A percentile compares a stretch with the other conserved stretches of the same genome.
Evolutionary conservation across 2,888 invertebrate genomes (phyloP).

Genomic region (Caenorhabditis afra): DNA sequence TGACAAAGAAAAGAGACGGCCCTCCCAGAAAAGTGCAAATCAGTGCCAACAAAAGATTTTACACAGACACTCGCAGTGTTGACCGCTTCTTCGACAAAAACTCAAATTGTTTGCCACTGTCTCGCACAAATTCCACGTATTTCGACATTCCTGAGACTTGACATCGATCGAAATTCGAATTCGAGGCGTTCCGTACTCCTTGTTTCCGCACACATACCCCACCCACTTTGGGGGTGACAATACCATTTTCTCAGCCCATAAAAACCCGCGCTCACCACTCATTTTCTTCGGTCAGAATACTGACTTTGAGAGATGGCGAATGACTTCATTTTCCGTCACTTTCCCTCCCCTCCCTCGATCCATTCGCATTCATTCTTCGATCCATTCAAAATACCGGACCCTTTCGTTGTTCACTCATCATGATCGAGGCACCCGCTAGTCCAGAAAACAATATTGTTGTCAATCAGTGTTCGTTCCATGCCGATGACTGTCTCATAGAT

Average conservation of each 20-base stretch:
- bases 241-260: constrained; percentile 54
- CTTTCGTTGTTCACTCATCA: neutral
- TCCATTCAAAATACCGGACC: neutral
- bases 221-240: constrained; percentile 40
- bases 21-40: constrained; percentile 26
- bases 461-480: no score
- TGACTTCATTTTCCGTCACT: constrained; percentile 44
- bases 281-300: constrained; percentile 33
- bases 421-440: no score
- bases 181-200: constrained; percentile 2
- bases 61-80: constrained; percentile 19
- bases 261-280: constrained; percentile 27
- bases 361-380: neutral
- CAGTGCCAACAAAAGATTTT: constrained; percentile 21
- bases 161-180: constrained; percentile 15
- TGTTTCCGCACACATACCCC: constrained; percentile 11
- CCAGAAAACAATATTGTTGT: no score
- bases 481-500: neutral
- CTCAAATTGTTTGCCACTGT: constrained; percentile 18
- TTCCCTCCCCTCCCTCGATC: constrained; percentile 23
- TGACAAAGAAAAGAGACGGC: neutral
- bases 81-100: constrained; percentile 23
- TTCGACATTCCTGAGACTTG: constrained; percentile 3
- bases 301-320: neutral
- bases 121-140: neutral